Conservation (phyloP, 2,888 invertebrate species). For the Eustalomyia histrio region DNA sequence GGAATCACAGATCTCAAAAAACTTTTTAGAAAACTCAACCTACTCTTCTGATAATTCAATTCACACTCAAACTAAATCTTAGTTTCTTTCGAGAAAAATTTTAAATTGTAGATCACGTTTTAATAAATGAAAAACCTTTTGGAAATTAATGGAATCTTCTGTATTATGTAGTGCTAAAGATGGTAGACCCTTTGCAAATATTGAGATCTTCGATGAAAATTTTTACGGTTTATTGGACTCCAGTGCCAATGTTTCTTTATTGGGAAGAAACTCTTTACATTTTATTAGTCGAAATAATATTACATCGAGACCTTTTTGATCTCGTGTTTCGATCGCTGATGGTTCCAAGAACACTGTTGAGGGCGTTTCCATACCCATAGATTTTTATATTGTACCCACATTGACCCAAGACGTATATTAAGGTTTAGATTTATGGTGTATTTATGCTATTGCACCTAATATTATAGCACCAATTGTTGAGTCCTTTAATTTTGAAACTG, state of each 20-base stretch:
- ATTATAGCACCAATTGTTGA: not conserved
- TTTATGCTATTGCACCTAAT: not conserved
- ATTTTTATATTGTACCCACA: no score
- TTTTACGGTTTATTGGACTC: constrained; percentile 35
- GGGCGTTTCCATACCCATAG: no score
- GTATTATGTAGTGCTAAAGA: no score
- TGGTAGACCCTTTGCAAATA: constrained; percentile 28
- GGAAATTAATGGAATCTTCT: constrained; percentile 24
- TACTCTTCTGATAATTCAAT: no score
- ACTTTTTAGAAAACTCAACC: no score
- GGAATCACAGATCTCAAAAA: no score
- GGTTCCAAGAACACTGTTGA: no score
- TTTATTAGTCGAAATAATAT: constrained; percentile 36
- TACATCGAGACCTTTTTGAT: constrained; percentile 8
- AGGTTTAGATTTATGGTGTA: constrained; percentile 20
- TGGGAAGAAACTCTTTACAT: constrained; percentile 27
- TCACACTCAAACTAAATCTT: no score
- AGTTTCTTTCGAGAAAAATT: no score
- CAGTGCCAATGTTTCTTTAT: constrained; percentile 32
- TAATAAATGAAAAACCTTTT: not conserved
- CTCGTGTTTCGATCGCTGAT: constrained; percentile 36
- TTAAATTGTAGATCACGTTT: no score
- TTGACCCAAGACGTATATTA: no score
- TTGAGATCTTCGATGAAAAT: constrained; percentile 10
- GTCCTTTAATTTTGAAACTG: no score